Base-by-base conservation (phyloP, 2,888 invertebrate genomes). In the Bellardia bayeri region DNA sequence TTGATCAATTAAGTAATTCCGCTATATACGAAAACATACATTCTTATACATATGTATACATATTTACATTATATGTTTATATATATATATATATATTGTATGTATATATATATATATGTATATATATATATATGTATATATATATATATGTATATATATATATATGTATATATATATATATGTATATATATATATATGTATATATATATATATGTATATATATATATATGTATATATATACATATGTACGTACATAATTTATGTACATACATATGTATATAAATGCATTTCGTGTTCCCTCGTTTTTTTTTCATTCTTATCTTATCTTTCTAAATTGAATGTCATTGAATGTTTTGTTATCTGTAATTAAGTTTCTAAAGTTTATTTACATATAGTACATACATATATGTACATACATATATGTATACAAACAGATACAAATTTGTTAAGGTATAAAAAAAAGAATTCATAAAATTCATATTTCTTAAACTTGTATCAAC, bases 401-500 rank as follows among this genome's bases (percentile, higher is more conserved):
- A 11, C 13, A 33, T 14, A 30, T 14, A 61, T 23, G 2, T 45
- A 33, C 49, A 16, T 11, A n/a, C n/a, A 11, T 71, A 33, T n/a
- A 45, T 23, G 23, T 23, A n/a, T n/a, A n/a, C n/a, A n/a, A n/a
- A n/a, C n/a, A 23, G 23, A 1, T 23, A 23, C 23, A 23, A 23
- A 37, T 30, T 13, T 42, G 37, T 58, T 30, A 0, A 37, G 37
- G 2, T 37, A 4, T 1, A 37, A 72, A 74, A 74, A 45, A 45
- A 45, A 4, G n/a, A n/a, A n/a, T n/a, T n/a, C n/a, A n/a, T n/a
- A n/a, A n/a, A n/a, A n/a, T n/a, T n/a, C n/a, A n/a, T 64, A 78
- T 83, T 64, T 63, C 56, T 42, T 83, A 54, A 83, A 71, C 54
- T 76, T 69, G 30, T 42, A 72, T 16, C 78, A 71, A 42, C 42